Conservation (phyloP, 2,888 invertebrate species). For the Nemurella pictetii region DNA sequence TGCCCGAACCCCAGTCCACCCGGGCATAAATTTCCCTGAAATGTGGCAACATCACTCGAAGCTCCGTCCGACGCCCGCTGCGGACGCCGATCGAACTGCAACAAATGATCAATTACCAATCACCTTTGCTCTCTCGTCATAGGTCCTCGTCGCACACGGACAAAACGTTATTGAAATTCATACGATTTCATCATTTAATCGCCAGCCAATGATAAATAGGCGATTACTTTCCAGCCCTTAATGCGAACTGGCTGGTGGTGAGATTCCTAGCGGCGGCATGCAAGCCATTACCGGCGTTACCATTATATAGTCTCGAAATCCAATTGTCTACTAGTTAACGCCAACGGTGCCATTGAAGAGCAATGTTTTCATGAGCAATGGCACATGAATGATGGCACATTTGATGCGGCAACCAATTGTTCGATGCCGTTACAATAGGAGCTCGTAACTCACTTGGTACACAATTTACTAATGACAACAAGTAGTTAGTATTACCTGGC, state of each 20-base stretch:
- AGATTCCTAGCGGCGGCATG: not conserved
- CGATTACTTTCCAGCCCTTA: not conserved
- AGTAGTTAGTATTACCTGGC: slow-evolving; percentile 8
- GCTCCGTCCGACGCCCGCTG: too few relatives aligned
- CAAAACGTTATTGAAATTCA: not conserved
- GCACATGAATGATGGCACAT: not conserved
- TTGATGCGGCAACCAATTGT: not conserved
- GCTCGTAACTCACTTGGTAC: not conserved
- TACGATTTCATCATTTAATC: not conserved
- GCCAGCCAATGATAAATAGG: not conserved
- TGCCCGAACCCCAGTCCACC: too few relatives aligned
- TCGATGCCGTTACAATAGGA: not conserved
- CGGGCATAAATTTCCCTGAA: too few relatives aligned
- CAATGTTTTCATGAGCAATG: not conserved
- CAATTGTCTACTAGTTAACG: not conserved
- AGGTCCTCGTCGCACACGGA: too few relatives aligned
- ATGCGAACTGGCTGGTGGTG: not conserved
- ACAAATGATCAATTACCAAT: not conserved
- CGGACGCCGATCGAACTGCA: too few relatives aligned
- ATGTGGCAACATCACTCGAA: too few relatives aligned
- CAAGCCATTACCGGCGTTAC: not conserved
- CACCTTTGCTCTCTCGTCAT: not conserved
- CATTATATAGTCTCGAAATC: not conserved
- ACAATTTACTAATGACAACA: slow-evolving; percentile 19
- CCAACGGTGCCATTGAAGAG: not conserved